A percentile compares a stretch with the other conserved stretches of the same genome.
These are phyloP conservation scores for Dendrophyllia cribrosa DNA, from an alignment of 64 coral and sea anemone genomes.

Conservation along the genomic window DNA sequence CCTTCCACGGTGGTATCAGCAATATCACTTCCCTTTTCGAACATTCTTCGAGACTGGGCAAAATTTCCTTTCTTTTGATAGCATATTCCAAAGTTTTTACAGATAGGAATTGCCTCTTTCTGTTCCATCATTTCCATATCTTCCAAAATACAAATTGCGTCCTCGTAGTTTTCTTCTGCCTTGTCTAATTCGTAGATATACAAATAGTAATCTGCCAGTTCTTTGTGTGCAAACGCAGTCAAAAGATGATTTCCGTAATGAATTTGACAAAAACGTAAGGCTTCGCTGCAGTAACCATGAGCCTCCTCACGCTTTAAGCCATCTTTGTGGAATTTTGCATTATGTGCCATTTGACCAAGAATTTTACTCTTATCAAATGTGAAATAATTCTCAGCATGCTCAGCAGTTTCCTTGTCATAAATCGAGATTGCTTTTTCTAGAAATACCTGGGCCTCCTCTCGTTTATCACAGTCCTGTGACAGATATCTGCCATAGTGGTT, in stretches of 20 bases:
- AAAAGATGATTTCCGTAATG: constrained; percentile 40
- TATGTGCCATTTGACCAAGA: constrained; percentile 39
- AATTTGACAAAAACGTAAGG: not conserved
- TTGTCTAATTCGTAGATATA: not conserved
- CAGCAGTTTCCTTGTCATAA: not conserved
- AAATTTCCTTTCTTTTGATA: not conserved
- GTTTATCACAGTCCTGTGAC: constrained; percentile 18
- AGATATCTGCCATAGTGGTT: constrained; percentile 51
- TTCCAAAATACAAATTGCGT: constrained; percentile 56
- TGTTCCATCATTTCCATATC: constrained; percentile 6
- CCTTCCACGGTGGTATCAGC: constrained; percentile 51
- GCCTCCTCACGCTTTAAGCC: not conserved
- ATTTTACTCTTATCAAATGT: constrained; percentile 36
- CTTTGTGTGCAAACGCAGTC: constrained; percentile 64
- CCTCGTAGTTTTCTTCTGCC: constrained; percentile 30
- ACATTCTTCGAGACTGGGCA: constrained; percentile 7
- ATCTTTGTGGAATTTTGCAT: not conserved
- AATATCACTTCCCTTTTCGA: constrained; percentile 15
- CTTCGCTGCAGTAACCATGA: constrained; percentile 5
- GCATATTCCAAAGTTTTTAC: constrained; percentile 67
- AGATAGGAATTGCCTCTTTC: constrained; percentile 44
- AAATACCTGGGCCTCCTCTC: not conserved
- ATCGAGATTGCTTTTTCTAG: constrained; percentile 8
- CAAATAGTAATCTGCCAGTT: constrained; percentile 48
- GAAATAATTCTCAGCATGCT: not conserved